phyloP scores from a whole-genome alignment of 2,888 invertebrate species.

The Hermodice carunculata region DNA sequence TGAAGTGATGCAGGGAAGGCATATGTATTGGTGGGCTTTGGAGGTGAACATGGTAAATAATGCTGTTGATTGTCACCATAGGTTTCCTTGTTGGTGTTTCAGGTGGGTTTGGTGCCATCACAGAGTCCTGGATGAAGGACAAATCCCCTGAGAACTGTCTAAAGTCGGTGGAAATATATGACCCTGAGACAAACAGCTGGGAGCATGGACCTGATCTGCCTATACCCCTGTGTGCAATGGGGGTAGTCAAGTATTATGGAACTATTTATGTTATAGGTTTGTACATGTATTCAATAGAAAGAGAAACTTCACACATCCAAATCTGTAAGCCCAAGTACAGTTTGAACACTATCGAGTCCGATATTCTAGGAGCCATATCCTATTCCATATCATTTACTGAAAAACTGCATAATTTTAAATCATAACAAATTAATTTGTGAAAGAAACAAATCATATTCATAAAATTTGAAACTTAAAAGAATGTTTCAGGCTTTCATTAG shows the following conservation, averaged over 20 bases:
- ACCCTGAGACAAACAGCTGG: slow-evolving; percentile 81
- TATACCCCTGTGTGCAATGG: slow-evolving; percentile 36
- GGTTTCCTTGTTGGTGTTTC: background rate
- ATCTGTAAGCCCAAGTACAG: too few species aligned
- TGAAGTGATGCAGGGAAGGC: too few species aligned
- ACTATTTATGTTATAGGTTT: slow-evolving; percentile 38
- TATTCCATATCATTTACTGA: too few species aligned
- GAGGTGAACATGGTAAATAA: background rate
- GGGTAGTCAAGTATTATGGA: slow-evolving; percentile 35
- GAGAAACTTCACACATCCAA: too few species aligned
- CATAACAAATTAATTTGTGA: too few species aligned
- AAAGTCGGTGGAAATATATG: slow-evolving; percentile 87
- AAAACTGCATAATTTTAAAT: too few species aligned
- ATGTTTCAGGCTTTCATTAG: too few species aligned
- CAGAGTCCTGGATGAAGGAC: slow-evolving; percentile 35
- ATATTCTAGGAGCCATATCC: too few species aligned
- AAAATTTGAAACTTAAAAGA: too few species aligned
- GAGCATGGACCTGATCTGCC: slow-evolving; percentile 30
- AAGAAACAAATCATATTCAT: too few species aligned
- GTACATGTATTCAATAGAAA: background rate
- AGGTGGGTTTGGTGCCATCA: slow-evolving; percentile 37
- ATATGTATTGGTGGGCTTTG: background rate
- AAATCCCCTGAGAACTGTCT: slow-evolving; percentile 67
- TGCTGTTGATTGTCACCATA: background rate
- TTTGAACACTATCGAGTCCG: too few species aligned